These are phyloP conservation scores for Lichenostomus cassidix DNA, from an alignment of 2,113 vertebrate genomes.

Conservation along the genomic window DNA sequence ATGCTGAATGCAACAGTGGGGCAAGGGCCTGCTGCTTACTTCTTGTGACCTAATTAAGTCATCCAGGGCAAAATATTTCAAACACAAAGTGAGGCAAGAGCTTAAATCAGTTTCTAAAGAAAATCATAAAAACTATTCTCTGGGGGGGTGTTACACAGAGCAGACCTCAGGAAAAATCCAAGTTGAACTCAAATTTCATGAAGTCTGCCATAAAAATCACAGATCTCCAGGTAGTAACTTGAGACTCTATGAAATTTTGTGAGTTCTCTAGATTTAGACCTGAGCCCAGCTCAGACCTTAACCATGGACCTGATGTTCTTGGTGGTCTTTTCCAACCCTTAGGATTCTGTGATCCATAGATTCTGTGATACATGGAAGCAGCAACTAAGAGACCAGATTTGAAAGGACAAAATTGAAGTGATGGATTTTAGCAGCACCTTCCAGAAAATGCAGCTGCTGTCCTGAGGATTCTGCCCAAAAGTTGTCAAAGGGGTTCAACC, in stretches of 20 bases:
- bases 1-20: slow-evolving; percentile 52
- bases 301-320: neutral
- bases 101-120: neutral
- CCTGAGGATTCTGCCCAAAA: neutral
- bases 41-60: slow-evolving; percentile 58
- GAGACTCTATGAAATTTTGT: neutral
- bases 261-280: neutral
- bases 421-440: neutral
- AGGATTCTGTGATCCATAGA: neutral
- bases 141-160: neutral
- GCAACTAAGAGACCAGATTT: neutral
- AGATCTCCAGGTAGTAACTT: neutral
- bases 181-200: neutral
- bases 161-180: neutral
- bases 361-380: neutral
- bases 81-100: neutral
- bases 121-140: neutral
- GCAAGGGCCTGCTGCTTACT: slow-evolving; percentile 16
- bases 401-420: neutral
- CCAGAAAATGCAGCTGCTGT: neutral
- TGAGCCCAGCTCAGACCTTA: neutral
- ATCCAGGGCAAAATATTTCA: neutral
- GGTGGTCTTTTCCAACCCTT: neutral
- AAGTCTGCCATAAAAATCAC: neutral
- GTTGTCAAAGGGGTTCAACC: neutral